Percentiles rank a stretch among this genome's conserved stretches.
Conservation (phyloP, 2,888 invertebrate genomes). For the Microchrysa polita region DNA sequence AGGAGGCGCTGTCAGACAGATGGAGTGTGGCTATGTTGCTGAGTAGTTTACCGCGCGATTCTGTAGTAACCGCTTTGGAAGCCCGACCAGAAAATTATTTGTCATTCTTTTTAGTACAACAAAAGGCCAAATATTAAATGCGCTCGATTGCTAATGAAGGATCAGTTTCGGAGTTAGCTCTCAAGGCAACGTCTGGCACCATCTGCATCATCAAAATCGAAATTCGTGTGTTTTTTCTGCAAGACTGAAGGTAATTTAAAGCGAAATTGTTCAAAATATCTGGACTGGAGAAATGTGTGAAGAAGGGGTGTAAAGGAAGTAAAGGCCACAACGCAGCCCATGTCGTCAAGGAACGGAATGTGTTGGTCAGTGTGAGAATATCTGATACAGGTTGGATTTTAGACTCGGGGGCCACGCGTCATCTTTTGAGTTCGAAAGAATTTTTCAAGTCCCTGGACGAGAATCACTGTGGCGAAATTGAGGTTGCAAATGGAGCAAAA, state of each 20-base stretch:
- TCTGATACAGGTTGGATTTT: constrained; percentile 50
- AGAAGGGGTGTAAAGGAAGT: neutral
- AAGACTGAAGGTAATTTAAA: too few relatives aligned
- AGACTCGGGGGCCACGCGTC: constrained; percentile 51
- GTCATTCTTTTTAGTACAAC: neutral
- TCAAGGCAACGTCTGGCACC: neutral
- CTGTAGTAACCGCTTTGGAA: neutral
- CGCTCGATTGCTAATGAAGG: constrained; percentile 17
- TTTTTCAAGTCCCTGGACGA: constrained; percentile 48
- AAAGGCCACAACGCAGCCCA: too few relatives aligned
- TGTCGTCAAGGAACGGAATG: too few relatives aligned
- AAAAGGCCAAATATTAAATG: constrained; percentile 46
- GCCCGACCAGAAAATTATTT: neutral
- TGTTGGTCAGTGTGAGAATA: too few relatives aligned
- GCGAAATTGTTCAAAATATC: too few relatives aligned
- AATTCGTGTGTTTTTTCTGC: too few relatives aligned
- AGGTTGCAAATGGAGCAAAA: constrained; percentile 49
- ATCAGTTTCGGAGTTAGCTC: neutral
- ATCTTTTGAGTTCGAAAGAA: constrained; percentile 47
- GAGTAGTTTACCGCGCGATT: neutral
- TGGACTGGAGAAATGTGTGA: neutral
- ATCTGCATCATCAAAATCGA: neutral
- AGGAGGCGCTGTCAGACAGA: too few relatives aligned
- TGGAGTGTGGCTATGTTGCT: too few relatives aligned
- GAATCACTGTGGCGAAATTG: constrained; percentile 46